Evolutionary conservation across 2,888 invertebrate genomes (phyloP).

Genomic region (Lithophane leautieri): DNA sequence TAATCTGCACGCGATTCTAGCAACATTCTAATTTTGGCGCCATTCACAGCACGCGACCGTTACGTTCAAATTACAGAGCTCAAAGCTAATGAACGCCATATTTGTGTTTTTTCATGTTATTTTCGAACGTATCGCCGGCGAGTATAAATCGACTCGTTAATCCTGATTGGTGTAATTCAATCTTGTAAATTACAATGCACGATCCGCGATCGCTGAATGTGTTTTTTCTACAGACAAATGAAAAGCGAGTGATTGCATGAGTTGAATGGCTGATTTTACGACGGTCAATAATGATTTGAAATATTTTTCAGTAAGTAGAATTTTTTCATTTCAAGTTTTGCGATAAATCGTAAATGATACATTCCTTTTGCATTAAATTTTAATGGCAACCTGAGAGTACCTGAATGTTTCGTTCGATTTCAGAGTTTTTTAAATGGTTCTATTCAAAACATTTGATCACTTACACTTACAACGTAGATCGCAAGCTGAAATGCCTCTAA

Average conservation of each 20-base stretch:
- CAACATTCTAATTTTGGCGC: conserved; percentile 69
- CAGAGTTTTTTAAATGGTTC: neutral
- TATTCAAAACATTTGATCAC: conserved; percentile 16
- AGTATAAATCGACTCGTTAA: conserved; percentile 68
- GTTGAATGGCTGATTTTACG: conserved; percentile 50
- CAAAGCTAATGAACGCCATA: conserved; percentile 68
- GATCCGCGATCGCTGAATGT: conserved; percentile 50
- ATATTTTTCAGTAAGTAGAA: conserved; percentile 16
- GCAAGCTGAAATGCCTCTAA: conserved; percentile 6
- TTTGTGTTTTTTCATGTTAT: conserved; percentile 61
- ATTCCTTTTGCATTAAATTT: conserved; percentile 8
- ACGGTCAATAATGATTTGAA: conserved; percentile 43
- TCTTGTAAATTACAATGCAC: conserved; percentile 66
- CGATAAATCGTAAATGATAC: conserved; percentile 22
- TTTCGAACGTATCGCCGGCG: conserved; percentile 51
- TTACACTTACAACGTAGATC: neutral
- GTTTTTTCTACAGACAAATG: conserved; percentile 53
- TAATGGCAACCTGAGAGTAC: neutral
- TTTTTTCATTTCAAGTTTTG: conserved; percentile 18
- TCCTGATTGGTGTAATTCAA: conserved; percentile 69
- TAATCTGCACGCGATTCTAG: conserved; percentile 71
- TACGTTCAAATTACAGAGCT: conserved; percentile 66
- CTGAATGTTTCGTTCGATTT: neutral
- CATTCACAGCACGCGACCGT: conserved; percentile 63
- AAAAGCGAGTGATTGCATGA: conserved; percentile 49